These are phyloP conservation scores for Pantelozetes paolii DNA, from an alignment of 2,888 invertebrate species.

Conservation along the genomic window DNA sequence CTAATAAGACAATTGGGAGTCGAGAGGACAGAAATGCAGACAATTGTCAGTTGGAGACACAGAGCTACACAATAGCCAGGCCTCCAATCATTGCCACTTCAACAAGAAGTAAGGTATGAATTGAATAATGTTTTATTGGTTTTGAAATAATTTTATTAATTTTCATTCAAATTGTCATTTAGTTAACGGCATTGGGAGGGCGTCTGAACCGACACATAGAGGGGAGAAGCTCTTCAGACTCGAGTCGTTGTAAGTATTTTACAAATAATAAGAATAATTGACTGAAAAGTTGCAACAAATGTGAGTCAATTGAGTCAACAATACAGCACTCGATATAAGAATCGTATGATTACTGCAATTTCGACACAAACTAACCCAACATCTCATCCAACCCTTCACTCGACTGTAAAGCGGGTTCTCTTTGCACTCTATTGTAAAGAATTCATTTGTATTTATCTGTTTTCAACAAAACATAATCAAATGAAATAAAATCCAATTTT, in stretches of 20 bases:
- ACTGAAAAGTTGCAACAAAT: slow-evolving; percentile 4
- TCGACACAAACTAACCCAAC: slow-evolving; percentile 50
- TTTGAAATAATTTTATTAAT: neutral
- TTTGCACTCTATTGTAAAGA: neutral
- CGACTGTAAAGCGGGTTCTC: slow-evolving; percentile 50
- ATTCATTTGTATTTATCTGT: no score
- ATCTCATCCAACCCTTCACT: slow-evolving; percentile 50
- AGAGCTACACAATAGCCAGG: neutral
- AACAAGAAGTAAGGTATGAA: slow-evolving; percentile 11
- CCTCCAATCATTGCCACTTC: slow-evolving; percentile 17
- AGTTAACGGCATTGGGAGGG: no score
- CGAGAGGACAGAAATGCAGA: neutral
- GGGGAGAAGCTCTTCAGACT: neutral
- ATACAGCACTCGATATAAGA: neutral
- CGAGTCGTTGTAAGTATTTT: slow-evolving; percentile 19
- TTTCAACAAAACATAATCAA: no score
- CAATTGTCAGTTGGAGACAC: neutral
- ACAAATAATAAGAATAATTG: neutral
- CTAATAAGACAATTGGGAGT: neutral
- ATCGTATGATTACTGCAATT: slow-evolving; percentile 44
- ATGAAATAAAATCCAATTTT: no score
- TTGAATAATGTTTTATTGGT: neutral
- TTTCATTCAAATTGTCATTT: no score
- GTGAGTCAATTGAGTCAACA: slow-evolving; percentile 15
- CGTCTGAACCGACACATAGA: no score